phyloP scores from a whole-genome alignment of 2,113 vertebrate species.

The Rostratula benghalensis region DNA sequence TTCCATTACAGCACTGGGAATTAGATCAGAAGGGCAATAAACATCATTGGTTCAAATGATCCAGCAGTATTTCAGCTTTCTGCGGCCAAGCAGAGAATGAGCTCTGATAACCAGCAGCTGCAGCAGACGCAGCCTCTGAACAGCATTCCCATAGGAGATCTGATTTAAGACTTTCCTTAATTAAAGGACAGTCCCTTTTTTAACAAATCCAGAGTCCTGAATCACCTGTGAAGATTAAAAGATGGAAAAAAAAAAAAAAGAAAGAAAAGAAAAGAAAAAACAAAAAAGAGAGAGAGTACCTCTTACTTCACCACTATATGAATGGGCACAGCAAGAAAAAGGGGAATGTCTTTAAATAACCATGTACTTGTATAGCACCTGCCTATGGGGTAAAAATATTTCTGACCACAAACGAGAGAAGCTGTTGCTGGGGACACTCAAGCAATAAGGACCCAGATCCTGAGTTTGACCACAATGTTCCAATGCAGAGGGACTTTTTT shows the following conservation, averaged over 20 bases:
- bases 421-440: neutral
- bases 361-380: neutral
- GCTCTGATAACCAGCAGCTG: slow-evolving; percentile 52
- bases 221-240: neutral
- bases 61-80: slow-evolving; percentile 35
- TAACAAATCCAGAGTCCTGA: neutral
- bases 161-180: slow-evolving; percentile 48
- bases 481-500: neutral
- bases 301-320: neutral
- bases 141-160: neutral
- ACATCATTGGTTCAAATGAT: slow-evolving; percentile 60
- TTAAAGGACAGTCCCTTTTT: slow-evolving; percentile 47
- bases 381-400: neutral
- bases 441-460: neutral
- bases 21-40: slow-evolving; percentile 64
- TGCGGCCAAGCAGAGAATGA: slow-evolving; percentile 38
- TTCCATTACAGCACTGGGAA: slow-evolving; percentile 57
- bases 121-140: neutral
- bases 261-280: too few species aligned
- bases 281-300: neutral
- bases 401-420: neutral
- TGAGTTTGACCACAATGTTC: neutral
- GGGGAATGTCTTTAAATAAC: neutral
- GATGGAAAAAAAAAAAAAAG: too few species aligned
- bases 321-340: neutral